Percentiles rank a stretch among this genome's conserved stretches.
These are phyloP conservation scores for Cheilosia impressa DNA, from an alignment of 2,888 invertebrate genomes.

Conservation along the genomic window DNA sequence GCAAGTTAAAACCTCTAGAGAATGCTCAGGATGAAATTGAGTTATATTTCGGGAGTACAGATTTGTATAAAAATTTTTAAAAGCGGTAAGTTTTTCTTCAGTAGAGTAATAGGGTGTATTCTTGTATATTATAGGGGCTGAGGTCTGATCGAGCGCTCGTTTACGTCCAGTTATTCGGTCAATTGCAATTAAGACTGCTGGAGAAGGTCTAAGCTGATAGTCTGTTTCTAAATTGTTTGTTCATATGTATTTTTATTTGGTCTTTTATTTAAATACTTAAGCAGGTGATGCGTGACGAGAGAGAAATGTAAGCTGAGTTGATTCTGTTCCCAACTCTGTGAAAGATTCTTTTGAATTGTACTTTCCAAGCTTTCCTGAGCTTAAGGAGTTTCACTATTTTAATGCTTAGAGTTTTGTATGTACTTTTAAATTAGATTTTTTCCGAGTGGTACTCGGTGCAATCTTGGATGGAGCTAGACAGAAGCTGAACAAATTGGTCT, in stretches of 20 bases:
- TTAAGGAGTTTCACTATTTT: not conserved
- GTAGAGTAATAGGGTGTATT: not conserved
- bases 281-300: too few species aligned
- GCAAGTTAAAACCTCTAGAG: too few species aligned
- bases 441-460: not conserved
- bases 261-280: too few species aligned
- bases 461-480: not conserved
- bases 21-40: conserved; percentile 7
- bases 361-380: too few species aligned
- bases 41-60: not conserved
- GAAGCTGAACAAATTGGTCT: not conserved
- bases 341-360: too few species aligned
- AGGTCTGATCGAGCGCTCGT: not conserved
- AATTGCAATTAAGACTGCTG: not conserved
- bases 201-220: not conserved
- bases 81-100: not conserved
- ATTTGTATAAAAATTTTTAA: not conserved
- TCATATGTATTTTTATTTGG: not conserved
- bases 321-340: too few species aligned
- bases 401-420: not conserved
- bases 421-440: not conserved
- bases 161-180: not conserved
- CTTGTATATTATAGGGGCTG: not conserved
- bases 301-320: too few species aligned
- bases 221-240: conserved; percentile 1